Evolutionary conservation across 2,888 invertebrate species (phyloP).

Genomic region (Bimastos eiseni): DNA sequence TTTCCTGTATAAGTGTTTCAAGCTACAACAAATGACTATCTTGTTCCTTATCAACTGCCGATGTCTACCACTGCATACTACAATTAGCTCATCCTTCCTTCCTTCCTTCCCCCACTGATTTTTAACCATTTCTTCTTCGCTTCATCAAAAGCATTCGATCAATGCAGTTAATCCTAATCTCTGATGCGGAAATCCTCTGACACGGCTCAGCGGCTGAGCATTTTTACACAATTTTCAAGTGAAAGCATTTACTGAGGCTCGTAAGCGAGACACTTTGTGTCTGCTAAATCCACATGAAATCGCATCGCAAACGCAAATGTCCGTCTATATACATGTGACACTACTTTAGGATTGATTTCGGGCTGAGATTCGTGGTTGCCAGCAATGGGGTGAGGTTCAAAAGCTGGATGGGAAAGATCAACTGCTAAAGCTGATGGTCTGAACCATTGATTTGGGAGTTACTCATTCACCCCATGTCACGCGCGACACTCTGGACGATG

Average conservation of each 20-base stretch:
- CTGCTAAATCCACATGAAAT: background rate
- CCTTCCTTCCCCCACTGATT: no score
- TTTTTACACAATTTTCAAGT: background rate
- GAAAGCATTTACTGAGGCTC: background rate
- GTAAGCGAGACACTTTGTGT: background rate
- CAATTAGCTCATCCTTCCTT: background rate
- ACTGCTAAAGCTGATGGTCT: background rate
- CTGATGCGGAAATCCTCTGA: background rate
- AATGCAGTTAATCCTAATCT: background rate
- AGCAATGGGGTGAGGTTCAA: background rate
- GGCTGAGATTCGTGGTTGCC: background rate
- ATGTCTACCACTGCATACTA: no score
- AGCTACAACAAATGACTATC: no score
- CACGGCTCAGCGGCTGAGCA: background rate
- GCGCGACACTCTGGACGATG: no score
- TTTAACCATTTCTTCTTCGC: background rate
- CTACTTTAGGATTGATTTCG: background rate
- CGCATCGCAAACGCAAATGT: background rate
- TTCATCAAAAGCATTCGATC: background rate
- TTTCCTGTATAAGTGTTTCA: no score
- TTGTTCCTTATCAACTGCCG: no score
- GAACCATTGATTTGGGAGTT: background rate
- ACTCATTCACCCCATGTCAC: background rate
- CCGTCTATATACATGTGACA: background rate
- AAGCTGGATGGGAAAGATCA: no score